phyloP scores from a whole-genome alignment of 2,113 vertebrate species.

The Suncus etruscus region DNA sequence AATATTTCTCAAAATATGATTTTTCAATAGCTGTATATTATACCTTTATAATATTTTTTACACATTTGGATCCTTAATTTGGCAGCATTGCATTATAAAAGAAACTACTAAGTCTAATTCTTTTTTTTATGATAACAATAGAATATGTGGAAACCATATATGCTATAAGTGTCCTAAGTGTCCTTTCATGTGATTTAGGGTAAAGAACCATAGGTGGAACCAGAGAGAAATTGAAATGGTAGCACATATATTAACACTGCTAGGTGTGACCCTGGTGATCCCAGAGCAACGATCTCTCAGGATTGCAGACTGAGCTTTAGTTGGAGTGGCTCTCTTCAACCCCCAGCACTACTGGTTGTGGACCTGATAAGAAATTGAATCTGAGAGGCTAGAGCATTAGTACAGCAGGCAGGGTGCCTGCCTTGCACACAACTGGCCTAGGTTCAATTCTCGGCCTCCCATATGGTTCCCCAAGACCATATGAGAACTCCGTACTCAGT shows the following conservation, averaged over 20 bases:
- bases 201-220: background rate
- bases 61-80: background rate
- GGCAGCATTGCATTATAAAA: background rate
- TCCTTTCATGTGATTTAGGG: background rate
- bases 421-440: no score
- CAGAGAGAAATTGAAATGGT: no score
- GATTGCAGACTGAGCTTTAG: no score
- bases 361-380: background rate
- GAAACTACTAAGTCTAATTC: background rate
- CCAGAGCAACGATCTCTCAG: no score
- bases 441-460: no score
- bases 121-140: conserved; percentile 2
- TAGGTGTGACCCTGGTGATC: no score
- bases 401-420: no score
- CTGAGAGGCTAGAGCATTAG: background rate
- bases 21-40: background rate
- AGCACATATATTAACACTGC: no score
- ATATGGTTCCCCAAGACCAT: no score
- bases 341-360: no score
- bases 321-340: no score
- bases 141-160: background rate
- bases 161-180: background rate
- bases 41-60: conserved; percentile 7
- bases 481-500: no score
- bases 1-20: conserved; percentile 26